phyloP scores from a whole-genome alignment of 2,113 vertebrate species.

The Brachypteracias leptosomus region DNA sequence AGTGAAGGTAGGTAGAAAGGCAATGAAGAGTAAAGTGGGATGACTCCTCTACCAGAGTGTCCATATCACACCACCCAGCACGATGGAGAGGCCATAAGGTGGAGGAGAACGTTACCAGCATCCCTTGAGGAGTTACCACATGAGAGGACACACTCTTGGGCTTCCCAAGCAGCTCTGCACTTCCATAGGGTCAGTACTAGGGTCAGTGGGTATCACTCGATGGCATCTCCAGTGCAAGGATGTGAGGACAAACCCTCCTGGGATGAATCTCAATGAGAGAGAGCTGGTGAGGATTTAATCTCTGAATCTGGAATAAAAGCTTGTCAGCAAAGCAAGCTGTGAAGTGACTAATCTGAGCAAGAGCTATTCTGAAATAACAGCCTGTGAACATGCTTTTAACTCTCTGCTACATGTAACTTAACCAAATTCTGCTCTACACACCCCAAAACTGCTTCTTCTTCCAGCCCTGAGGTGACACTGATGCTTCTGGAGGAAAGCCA shows the following conservation, averaged over 20 bases:
- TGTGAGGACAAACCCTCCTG: rapidly evolving
- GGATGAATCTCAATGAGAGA: background rate
- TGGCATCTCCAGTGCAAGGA: background rate
- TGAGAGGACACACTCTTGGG: background rate
- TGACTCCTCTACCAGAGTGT: background rate
- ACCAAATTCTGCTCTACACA: background rate
- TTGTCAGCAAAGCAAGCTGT: background rate
- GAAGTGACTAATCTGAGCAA: background rate
- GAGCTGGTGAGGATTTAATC: background rate
- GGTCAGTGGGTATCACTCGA: background rate
- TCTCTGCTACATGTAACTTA: background rate
- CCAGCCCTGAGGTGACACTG: background rate
- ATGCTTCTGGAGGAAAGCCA: background rate
- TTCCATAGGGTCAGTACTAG: background rate
- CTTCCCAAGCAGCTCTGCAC: background rate
- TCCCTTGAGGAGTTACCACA: background rate
- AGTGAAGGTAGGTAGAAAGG: background rate
- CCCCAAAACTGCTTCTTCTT: background rate
- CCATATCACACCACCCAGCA: background rate
- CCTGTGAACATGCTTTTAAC: background rate
- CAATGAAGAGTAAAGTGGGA: background rate
- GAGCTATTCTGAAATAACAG: background rate
- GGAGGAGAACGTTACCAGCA: background rate
- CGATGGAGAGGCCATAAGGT: background rate
- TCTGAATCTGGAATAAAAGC: background rate